phyloP scores from a whole-genome alignment of 2,797 vertebrate genomes.

The Clarias pachynema region DNA sequence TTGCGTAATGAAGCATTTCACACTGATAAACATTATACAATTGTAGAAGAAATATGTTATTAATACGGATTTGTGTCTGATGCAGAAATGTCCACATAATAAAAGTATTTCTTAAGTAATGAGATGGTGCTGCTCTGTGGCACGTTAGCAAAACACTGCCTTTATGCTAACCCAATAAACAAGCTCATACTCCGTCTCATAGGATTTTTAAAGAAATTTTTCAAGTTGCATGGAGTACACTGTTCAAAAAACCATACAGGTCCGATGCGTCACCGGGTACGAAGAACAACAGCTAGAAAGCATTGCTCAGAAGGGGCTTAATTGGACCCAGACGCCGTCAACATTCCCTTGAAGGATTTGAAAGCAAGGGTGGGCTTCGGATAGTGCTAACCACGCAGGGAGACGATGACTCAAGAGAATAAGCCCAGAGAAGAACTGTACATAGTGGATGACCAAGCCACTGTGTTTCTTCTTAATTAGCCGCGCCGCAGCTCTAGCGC shows the following conservation, averaged over 20 bases:
- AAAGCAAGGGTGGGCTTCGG: slow-evolving; percentile 26
- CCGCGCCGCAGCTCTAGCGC: slow-evolving; percentile 66
- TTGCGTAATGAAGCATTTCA: neutral
- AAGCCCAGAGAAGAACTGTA: slow-evolving; percentile 37
- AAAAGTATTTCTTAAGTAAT: slow-evolving; percentile 67
- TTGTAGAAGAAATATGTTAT: neutral
- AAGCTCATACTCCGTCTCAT: neutral
- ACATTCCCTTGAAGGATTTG: slow-evolving; percentile 53
- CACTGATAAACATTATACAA: neutral
- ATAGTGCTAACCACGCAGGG: slow-evolving; percentile 28
- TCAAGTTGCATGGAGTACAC: neutral
- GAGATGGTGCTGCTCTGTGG: slow-evolving; percentile 23
- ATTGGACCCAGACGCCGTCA: slow-evolving; percentile 68
- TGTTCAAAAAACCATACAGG: neutral
- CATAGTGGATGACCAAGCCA: slow-evolving; percentile 47
- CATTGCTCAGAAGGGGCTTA: slow-evolving; percentile 49
- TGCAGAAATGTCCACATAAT: slow-evolving; percentile 35
- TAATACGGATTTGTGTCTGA: slow-evolving; percentile 44
- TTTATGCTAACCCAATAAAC: neutral
- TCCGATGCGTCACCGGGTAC: slow-evolving; percentile 64
- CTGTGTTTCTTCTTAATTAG: slow-evolving; percentile 77
- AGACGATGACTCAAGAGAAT: slow-evolving; percentile 10
- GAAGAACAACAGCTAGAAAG: neutral
- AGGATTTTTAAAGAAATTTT: neutral
- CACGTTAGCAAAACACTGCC: neutral